Evolutionary conservation across 2,888 invertebrate genomes (phyloP).

Genomic region (Phortica okadai): DNA sequence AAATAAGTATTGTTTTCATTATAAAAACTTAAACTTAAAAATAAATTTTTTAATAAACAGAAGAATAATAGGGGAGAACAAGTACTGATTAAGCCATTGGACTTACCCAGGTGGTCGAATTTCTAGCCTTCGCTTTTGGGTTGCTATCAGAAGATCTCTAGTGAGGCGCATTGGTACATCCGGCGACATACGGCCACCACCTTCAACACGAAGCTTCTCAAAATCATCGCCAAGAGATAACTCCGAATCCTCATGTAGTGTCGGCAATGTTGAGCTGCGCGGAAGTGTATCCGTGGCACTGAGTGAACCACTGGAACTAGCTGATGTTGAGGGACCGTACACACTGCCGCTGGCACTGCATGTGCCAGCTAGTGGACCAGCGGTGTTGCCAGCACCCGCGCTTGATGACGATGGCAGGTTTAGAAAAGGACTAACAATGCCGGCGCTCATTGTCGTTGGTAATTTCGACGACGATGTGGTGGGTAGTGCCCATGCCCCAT

Average conservation of each 20-base stretch:
- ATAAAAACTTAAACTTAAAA: no score
- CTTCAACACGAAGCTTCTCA: slow-evolving; percentile 72
- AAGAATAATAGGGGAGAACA: no score
- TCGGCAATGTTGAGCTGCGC: slow-evolving; percentile 82
- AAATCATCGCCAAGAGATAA: slow-evolving; percentile 77
- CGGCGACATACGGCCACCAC: slow-evolving; percentile 68
- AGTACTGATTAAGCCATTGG: not conserved
- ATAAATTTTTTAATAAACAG: no score
- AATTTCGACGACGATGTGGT: slow-evolving; percentile 46
- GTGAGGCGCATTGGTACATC: slow-evolving; percentile 82
- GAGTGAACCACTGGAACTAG: slow-evolving; percentile 76
- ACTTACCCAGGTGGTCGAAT: slow-evolving; percentile 81
- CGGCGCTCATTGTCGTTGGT: slow-evolving; percentile 54
- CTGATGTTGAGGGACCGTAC: slow-evolving; percentile 76
- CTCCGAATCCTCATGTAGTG: slow-evolving; percentile 91
- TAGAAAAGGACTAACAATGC: slow-evolving; percentile 62
- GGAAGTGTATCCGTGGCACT: slow-evolving; percentile 77
- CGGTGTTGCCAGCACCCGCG: slow-evolving; percentile 36
- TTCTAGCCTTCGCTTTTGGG: slow-evolving; percentile 85
- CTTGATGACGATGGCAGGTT: slow-evolving; percentile 60
- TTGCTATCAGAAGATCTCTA: slow-evolving; percentile 87
- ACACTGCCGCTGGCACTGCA: slow-evolving; percentile 75
- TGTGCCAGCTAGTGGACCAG: slow-evolving; percentile 62
- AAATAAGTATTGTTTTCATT: no score
- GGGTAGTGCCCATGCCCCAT: slow-evolving; percentile 57